These are phyloP conservation scores for Cotesia congregata DNA, from an alignment of 2,888 invertebrate species.

Conservation along the genomic window DNA sequence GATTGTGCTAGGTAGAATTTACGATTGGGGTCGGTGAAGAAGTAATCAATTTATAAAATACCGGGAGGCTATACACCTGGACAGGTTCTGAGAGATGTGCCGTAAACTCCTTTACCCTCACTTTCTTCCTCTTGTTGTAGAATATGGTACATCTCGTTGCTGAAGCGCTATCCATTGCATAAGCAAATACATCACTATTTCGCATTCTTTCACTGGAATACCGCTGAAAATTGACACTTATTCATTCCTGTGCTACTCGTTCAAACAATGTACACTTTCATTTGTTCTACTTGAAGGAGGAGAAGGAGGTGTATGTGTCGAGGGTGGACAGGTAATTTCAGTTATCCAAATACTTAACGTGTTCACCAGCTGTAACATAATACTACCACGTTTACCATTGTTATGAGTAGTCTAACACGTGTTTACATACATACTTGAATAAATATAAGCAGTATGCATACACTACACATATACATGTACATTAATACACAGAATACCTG, in stretches of 20 bases:
- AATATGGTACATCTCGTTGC: neutral
- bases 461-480: slow-evolving; percentile 12
- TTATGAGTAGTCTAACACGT: slow-evolving; percentile 44
- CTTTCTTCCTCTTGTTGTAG: neutral
- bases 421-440: slow-evolving; percentile 45
- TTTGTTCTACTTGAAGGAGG: neutral
- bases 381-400: slow-evolving; percentile 47
- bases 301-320: slow-evolving; percentile 15
- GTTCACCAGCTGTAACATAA: slow-evolving; percentile 45
- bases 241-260: neutral
- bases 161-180: neutral
- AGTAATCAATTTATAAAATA: slow-evolving; percentile 4
- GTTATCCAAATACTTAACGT: slow-evolving; percentile 52
- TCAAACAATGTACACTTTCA: slow-evolving; percentile 20
- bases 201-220: neutral
- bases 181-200: neutral
- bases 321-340: slow-evolving; percentile 48
- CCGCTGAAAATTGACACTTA: neutral
- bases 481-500: slow-evolving; percentile 2
- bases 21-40: slow-evolving; percentile 23
- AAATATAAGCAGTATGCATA: slow-evolving; percentile 29
- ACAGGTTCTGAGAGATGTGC: neutral
- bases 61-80: neutral
- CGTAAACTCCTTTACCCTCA: neutral
- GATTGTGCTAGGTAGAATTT: slow-evolving; percentile 33